A percentile compares a stretch with the other conserved stretches of the same genome.
Conservation (phyloP, 2,888 invertebrate species). For the Trichogramma evanescens region DNA sequence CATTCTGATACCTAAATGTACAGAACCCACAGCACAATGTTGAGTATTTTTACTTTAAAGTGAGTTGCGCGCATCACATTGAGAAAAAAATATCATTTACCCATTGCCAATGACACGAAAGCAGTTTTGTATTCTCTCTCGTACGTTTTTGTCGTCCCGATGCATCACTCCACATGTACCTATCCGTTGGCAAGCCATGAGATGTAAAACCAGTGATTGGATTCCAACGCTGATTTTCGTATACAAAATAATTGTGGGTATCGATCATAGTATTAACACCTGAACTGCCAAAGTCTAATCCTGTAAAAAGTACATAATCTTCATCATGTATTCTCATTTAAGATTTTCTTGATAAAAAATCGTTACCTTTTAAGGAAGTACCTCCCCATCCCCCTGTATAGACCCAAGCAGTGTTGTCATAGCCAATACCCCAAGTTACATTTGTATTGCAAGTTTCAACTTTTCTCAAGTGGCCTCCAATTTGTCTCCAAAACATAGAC, state of each 20-base stretch:
- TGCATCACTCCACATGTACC: constrained; percentile 87
- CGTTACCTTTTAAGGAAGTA: constrained; percentile 62
- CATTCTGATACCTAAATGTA: constrained; percentile 70
- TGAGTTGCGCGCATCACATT: not conserved
- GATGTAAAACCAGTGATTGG: constrained; percentile 83
- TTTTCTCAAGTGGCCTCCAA: constrained; percentile 77
- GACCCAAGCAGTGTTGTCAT: constrained; percentile 82
- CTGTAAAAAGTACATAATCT: constrained; percentile 28
- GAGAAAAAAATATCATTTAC: constrained; percentile 43
- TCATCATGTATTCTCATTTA: not conserved
- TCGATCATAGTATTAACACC: constrained; percentile 73
- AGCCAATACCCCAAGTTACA: constrained; percentile 87
- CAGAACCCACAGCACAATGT: not conserved
- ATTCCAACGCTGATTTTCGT: constrained; percentile 94
- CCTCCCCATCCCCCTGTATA: constrained; percentile 89
- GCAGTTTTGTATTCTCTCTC: constrained; percentile 76
- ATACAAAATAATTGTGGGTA: constrained; percentile 78
- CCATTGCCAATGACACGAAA: constrained; percentile 88
- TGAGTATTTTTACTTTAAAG: not conserved
- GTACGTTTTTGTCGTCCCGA: constrained; percentile 77
- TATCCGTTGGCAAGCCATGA: constrained; percentile 77
- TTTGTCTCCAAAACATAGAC: constrained; percentile 78
- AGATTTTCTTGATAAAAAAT: not conserved
- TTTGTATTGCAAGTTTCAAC: constrained; percentile 71
- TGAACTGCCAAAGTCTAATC: constrained; percentile 52